Base-by-base conservation (phyloP, 2,797 vertebrate genomes). In the Sebastolobus altivelis region DNA sequence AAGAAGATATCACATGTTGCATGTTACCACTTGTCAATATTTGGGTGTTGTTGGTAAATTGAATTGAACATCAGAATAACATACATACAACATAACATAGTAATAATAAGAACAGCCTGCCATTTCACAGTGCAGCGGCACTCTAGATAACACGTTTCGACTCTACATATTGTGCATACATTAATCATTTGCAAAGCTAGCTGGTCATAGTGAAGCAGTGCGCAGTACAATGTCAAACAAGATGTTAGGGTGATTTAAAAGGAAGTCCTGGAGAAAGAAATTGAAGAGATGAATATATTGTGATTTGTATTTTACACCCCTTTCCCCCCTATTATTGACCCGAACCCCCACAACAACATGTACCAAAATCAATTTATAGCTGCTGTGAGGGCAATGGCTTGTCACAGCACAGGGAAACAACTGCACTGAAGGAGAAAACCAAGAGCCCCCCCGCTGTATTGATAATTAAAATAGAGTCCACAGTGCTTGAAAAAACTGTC, bases 301-400 rank as follows among this genome's bases (percentile, higher is more conserved):
- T 81, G 61, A 69, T 86, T 75, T 71, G 67, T 84, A 38, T 85
- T 75, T 84, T 59, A 43, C 40, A 16, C 10, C 16, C 7, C 40
- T 52, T 73, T 46, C 8, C 33, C n/a, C 60, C n/a, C 11, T 33
- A 56, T 61, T 71, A 84, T 70, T 87, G 83, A 90, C 75, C 65
- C 8, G 3, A 79, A 69, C 66, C 65, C 71, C 67, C 11, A 61
- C 59, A 60, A 54, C 46, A 84, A 62, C 79, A 80, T 86, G 70
- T 60, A 88, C 77, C 67, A 89, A 84, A 89, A 90, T 88, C 82
- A 33, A 83, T 89, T 78, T 81, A 87, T 76, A 81, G 68, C 84
- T 61, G 74, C 87, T 93, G 84, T 83, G 88, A 89, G 70, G 78
- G 84, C 82, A 90, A 87, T 84, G 81, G 86, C 49, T 87, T 88